These are phyloP conservation scores for Hepsetus odoe DNA, from an alignment of 2,113 vertebrate genomes.

Conservation along the genomic window DNA sequence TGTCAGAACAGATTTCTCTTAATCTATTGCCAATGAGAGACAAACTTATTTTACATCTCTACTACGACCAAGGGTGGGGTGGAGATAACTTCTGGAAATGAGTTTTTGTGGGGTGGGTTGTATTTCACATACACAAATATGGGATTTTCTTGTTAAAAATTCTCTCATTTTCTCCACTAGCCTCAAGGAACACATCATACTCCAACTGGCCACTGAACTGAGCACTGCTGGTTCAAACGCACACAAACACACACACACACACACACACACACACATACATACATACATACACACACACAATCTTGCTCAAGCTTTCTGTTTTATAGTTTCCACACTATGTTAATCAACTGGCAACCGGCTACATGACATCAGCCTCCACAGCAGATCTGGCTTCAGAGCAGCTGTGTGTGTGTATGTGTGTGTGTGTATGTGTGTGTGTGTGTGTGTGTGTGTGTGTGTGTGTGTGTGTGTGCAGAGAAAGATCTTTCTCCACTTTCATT, in stretches of 20 bases:
- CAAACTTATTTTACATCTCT: too few relatives aligned
- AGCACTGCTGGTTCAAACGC: neutral
- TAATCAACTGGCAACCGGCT: conserved; percentile 1
- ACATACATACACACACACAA: neutral
- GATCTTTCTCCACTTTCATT: conserved; percentile 25
- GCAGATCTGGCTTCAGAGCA: conserved; percentile 1
- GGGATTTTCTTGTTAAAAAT: neutral
- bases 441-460: neutral
- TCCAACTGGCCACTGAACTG: neutral
- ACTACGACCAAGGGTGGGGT: too few relatives aligned
- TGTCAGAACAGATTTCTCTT: too few relatives aligned
- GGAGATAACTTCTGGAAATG: too few relatives aligned
- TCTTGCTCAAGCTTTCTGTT: neutral
- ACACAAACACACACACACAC: neutral
- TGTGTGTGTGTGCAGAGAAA: too few relatives aligned
- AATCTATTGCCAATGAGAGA: too few relatives aligned
- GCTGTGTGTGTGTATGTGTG: conserved; percentile 5
- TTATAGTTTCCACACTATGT: conserved; percentile 4
- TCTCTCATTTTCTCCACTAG: neutral
- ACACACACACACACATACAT: too few relatives aligned
- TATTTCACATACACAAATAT: too few relatives aligned
- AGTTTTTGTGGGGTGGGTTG: too few relatives aligned
- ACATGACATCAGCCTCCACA: conserved; percentile 3
- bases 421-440: neutral
- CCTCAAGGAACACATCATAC: neutral